Conservation (phyloP, 2,888 invertebrate genomes). For the Melanargia galathea region DNA sequence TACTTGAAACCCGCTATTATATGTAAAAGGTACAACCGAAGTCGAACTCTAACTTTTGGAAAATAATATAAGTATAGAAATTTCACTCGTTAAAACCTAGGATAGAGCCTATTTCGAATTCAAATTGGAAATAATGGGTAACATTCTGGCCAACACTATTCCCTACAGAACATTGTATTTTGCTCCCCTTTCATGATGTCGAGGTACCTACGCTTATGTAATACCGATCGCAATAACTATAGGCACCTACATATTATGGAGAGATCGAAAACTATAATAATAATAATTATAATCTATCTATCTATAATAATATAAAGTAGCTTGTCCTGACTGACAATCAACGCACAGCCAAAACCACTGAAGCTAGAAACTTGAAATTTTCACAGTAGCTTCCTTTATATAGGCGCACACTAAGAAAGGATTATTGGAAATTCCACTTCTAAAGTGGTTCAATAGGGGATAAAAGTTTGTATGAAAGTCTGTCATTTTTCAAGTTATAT, state of each 20-base stretch:
- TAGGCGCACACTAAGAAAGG: too few species aligned
- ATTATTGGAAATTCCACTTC: too few species aligned
- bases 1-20: too few species aligned
- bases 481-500: too few species aligned
- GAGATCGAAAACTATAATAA: neutral
- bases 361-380: too few species aligned
- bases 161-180: slow-evolving; percentile 6
- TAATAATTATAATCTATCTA: neutral
- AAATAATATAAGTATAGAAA: neutral
- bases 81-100: neutral
- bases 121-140: neutral
- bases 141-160: slow-evolving; percentile 11
- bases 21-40: too few species aligned
- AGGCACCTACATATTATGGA: neutral
- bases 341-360: too few species aligned
- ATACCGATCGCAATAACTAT: neutral
- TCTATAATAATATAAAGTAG: too few species aligned
- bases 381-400: too few species aligned
- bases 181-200: slow-evolving; percentile 14
- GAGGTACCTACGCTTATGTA: slow-evolving; percentile 6
- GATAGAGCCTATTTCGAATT: neutral
- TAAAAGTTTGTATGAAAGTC: too few species aligned
- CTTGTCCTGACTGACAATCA: too few species aligned
- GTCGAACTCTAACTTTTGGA: neutral
- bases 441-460: too few species aligned